Conservation (phyloP, 2,113 vertebrate genomes). For the Chlorodrepanis virens region DNA sequence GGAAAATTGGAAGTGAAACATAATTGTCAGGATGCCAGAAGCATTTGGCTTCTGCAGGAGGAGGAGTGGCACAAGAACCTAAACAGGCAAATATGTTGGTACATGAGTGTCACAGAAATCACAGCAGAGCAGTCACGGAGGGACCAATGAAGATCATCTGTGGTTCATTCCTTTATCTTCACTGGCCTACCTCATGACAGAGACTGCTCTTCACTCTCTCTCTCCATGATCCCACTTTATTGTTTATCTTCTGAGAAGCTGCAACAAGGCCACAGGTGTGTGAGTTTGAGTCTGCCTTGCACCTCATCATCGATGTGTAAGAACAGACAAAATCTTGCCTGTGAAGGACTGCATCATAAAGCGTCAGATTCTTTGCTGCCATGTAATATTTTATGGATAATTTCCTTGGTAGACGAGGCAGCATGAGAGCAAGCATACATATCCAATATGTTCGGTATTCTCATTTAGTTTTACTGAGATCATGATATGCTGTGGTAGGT, state of each 20-base stretch:
- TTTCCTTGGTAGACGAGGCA: background rate
- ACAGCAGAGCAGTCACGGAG: accelerated
- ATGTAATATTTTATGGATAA: accelerated
- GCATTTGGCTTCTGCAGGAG: background rate
- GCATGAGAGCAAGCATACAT: background rate
- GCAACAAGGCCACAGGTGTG: background rate
- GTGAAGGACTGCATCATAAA: background rate
- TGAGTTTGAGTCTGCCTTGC: background rate
- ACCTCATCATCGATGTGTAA: background rate
- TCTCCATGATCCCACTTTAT: background rate
- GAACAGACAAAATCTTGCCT: background rate
- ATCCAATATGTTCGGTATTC: background rate
- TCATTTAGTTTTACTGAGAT: background rate
- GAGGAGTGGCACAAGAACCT: background rate
- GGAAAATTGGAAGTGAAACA: background rate
- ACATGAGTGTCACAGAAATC: background rate
- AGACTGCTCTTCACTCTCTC: background rate
- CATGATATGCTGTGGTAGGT: background rate
- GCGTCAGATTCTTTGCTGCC: background rate
- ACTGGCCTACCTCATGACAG: background rate
- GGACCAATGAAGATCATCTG: background rate
- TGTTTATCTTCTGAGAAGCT: background rate
- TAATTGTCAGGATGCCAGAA: background rate
- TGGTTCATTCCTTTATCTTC: background rate
- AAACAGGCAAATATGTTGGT: background rate